Conservation (phyloP, 2,888 invertebrate genomes). For the Polydrusus pterygomalis region DNA sequence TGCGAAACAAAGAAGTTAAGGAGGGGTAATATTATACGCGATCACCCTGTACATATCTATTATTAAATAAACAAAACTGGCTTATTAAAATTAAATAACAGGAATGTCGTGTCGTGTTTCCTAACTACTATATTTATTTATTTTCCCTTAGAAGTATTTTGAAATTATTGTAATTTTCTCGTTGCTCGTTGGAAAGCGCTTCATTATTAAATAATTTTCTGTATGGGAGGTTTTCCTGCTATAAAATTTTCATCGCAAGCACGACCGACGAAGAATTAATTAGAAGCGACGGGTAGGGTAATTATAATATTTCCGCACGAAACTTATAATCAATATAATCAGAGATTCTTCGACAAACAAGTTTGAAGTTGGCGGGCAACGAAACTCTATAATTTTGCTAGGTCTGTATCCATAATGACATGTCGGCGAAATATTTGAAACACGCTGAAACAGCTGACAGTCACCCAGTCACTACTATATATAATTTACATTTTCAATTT, state of each 20-base stretch:
- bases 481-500: conserved; percentile 45
- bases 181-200: neutral
- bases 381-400: conserved; percentile 39
- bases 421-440: conserved; percentile 40
- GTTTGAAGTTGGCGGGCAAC: conserved; percentile 29
- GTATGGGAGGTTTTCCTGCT: conserved; percentile 2
- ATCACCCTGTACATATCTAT: neutral
- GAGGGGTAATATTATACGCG: no score
- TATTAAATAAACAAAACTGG: neutral
- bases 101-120: neutral
- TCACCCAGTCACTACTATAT: conserved; percentile 39
- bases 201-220: conserved; percentile 17
- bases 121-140: neutral
- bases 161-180: conserved; percentile 12
- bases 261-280: conserved; percentile 40
- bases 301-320: conserved; percentile 38
- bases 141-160: neutral
- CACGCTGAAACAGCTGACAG: conserved; percentile 30
- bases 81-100: conserved; percentile 9
- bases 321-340: conserved; percentile 46
- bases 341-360: conserved; percentile 45
- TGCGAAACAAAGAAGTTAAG: no score
- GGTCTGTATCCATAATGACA: conserved; percentile 32
- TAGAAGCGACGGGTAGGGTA: conserved; percentile 25
- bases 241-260: conserved; percentile 30